Evolutionary conservation across 2,113 vertebrate species (phyloP), one percentile per base, ranked within the genome.

Genomic region (Excalfactoria chinensis): DNA sequence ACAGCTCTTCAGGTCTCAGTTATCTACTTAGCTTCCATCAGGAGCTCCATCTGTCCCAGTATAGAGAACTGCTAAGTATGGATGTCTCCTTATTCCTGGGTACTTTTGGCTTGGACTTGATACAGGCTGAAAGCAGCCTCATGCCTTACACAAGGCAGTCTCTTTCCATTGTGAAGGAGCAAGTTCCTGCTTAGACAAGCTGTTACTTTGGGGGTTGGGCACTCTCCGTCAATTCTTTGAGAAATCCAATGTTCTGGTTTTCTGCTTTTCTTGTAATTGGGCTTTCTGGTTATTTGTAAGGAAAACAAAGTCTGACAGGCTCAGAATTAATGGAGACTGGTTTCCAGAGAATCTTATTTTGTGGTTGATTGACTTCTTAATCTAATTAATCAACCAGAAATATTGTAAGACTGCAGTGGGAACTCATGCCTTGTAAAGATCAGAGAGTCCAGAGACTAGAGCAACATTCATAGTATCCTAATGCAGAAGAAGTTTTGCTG

Each of bases 281-380:
- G 44, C 78, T 93, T 93, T 34, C 51, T 89, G 74, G 35, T 84
- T 93, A 76, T 92, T 88, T 95, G 70, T 68, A 85, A 88, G 71
- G 60, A 93, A 71, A 60, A 59, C 8, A 2, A 88, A 32, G 32
- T 89, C 40, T 92, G 87, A 82, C 84, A 76, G 67, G 23, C 26
- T 14, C 22, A 72, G 55, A 82, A 92, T 92, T 92, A 93, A 72
- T 41, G 73, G 67, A 92, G 84, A 59, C 81, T 92, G 44, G 40
- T 86, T 93, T 91, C 44, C 13, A 15, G 67, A 82, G 91, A 91
- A 82, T 96, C 93, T 71, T 85, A 70, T 90, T 95, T 94, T 14
- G 26, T 63, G 70, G 77, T 20, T 93, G 90, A 85, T 93, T 93
- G 86, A 71, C 66, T 92, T 84, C 48, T 71, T 93, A 89, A 93